Base-by-base conservation (phyloP, 1,140 invertebrate species). In the Cyclina sinensis region DNA sequence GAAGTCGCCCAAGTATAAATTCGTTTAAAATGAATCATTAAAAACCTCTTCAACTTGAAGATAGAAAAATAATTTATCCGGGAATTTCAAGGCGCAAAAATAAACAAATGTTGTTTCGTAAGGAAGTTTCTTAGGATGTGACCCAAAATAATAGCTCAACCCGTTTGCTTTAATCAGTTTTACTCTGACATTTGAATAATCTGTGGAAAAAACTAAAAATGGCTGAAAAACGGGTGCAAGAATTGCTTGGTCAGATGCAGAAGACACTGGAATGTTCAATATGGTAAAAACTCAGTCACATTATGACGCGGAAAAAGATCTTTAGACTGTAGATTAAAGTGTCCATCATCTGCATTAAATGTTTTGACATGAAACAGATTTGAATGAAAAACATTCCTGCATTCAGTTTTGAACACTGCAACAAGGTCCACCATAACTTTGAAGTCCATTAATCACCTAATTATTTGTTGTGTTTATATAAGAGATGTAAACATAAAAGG, bases 201-300 rank as follows among this genome's bases (percentile, higher is more conserved):
- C 9, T 18, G 48, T 51, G 9, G n/a, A n/a, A n/a, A n/a, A n/a
- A n/a, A n/a, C n/a, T 18, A 18, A 70, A 70, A 2, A 70, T 70
- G 48, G 35, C 43, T 57, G 39, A 85, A 43, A 86, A 65, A 89
- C 30, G 85, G 30, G 74, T 91, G 35, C 48, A 90, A 83, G 91
- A 92, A 68, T 46, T 92, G 32, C 27, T 93, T 16, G 90, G 89
- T 21, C 73, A 90, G 21, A 92, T 94, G 89, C 90, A 91, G 65
- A 92, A 93, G 76, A 93, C 89, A 37, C 73, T 94, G 16, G 92
- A 94, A 89, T 94, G 93, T 83, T 86, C 92, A 12, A 93, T 94
- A 62, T 94, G 93, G 93, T 94, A 91, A 88, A 48, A 2, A 43
- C 43, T 43, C 14, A n/a, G n/a, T n/a, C n/a, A n/a, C n/a, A n/a